Evolutionary conservation across 2,888 invertebrate species (phyloP).

Genomic region (Alviniconcha strummeri): DNA sequence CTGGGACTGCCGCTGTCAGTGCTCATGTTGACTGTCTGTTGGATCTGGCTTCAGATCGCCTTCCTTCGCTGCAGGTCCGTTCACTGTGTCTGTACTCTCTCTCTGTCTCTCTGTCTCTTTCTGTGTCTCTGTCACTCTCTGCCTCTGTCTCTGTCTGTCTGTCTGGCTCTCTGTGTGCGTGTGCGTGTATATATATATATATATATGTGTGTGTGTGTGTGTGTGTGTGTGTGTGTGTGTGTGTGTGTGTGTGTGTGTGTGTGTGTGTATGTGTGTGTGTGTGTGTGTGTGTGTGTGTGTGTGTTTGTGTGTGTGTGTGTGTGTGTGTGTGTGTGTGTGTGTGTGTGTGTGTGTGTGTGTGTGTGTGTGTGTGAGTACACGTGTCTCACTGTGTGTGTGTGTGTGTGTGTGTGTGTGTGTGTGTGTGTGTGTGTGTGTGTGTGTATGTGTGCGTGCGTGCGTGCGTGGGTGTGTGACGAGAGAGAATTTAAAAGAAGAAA

Average conservation of each 20-base stretch:
- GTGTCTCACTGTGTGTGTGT: constrained; percentile 15
- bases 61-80: no score
- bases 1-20: no score
- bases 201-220: neutral
- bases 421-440: neutral
- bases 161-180: neutral
- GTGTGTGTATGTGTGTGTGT: neutral
- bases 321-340: neutral
- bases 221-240: neutral
- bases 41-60: no score
- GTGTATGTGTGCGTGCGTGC: neutral
- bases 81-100: no score
- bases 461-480: neutral
- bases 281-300: neutral
- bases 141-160: no score
- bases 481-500: no score
- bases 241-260: constrained; percentile 11
- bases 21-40: no score
- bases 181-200: neutral
- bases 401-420: constrained; percentile 4
- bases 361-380: constrained; percentile 6
- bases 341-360: constrained; percentile 19
- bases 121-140: no score
- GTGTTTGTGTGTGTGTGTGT: neutral
- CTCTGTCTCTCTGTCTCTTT: no score